A percentile compares a stretch with the other conserved stretches of the same genome.
phyloP scores from a whole-genome alignment of 2,797 vertebrate genomes.

The Xerus rutilus region DNA sequence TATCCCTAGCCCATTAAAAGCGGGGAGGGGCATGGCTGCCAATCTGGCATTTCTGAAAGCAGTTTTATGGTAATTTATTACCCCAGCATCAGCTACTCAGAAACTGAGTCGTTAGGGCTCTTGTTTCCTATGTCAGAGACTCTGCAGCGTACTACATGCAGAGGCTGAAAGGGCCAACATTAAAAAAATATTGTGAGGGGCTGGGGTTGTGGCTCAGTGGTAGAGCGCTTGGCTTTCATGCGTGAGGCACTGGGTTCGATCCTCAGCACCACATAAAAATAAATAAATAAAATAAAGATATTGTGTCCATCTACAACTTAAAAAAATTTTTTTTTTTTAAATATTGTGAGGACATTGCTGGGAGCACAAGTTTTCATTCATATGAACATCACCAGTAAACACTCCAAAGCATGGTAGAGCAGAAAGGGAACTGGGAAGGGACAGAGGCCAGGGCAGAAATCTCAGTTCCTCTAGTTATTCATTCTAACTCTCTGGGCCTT shows the following conservation, averaged over 20 bases:
- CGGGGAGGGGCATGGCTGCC: background rate
- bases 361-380: background rate
- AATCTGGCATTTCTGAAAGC: constrained; percentile 18
- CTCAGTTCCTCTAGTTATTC: background rate
- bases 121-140: constrained; percentile 32
- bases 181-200: background rate
- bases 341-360: background rate
- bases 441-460: background rate
- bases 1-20: background rate
- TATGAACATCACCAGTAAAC: background rate
- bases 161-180: background rate
- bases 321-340: background rate
- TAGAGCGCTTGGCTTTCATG: no score
- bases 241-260: no score
- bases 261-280: no score
- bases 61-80: constrained; percentile 60
- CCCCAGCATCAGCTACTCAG: constrained; percentile 24
- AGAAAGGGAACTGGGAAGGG: background rate
- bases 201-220: no score
- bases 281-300: no score
- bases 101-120: constrained; percentile 48
- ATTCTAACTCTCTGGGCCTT: constrained; percentile 18
- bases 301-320: no score
- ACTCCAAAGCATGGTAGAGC: background rate
- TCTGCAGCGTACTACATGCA: background rate